These are phyloP conservation scores for Phylloscopus trochiloides DNA, from an alignment of 2,113 vertebrate species.

Conservation along the genomic window DNA sequence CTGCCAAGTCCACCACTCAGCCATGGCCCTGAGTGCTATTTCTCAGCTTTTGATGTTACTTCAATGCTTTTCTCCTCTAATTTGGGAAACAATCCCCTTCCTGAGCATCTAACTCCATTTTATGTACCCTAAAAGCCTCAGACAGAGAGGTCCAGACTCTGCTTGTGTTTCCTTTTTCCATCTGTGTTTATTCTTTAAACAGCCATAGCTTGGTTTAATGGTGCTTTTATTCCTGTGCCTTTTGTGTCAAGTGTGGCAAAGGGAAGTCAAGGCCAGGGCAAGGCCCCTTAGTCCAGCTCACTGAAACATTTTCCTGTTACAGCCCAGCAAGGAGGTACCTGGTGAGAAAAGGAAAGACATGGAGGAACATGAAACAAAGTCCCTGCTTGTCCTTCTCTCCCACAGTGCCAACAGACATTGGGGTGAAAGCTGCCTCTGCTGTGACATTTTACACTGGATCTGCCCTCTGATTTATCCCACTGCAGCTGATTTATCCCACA, in stretches of 20 bases:
- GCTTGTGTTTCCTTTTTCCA: neutral
- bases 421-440: neutral
- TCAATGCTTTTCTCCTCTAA: neutral
- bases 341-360: neutral
- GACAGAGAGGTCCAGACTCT: neutral
- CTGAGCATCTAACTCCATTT: neutral
- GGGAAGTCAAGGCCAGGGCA: neutral
- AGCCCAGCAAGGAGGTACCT: neutral
- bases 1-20: neutral
- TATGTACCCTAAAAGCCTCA: neutral
- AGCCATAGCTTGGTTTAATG: neutral
- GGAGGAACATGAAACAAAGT: neutral
- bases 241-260: neutral
- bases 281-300: neutral
- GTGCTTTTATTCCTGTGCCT: neutral
- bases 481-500: neutral
- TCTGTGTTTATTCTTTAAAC: neutral
- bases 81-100: neutral
- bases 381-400: neutral
- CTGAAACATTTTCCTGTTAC: neutral
- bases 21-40: neutral
- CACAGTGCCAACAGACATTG: rapidly evolving
- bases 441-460: neutral
- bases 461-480: neutral
- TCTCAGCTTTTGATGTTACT: neutral